Base-by-base conservation (phyloP, 30 jellyfish, hydroid and myxozoan genomes). In the Cassiopea xamachana region DNA sequence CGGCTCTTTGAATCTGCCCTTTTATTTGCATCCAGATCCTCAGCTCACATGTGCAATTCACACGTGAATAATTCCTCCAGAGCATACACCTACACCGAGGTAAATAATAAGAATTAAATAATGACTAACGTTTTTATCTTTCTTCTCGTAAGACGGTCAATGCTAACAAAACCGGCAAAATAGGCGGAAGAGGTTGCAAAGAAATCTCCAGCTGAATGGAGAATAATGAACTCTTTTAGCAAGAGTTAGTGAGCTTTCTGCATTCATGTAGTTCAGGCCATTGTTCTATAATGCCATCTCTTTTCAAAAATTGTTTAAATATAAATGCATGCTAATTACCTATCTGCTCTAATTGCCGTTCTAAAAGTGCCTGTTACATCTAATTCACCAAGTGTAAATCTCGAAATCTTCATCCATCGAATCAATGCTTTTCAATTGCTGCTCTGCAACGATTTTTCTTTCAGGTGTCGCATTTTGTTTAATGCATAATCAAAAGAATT, bases 21-120 rank as follows among this genome's bases (percentile, higher is more conserved):
- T 75, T 75, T 75, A 75, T 75, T 75, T 75, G 48, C 84, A 14
- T 75, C 69, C 84, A 75, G 44, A 75, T 16, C 69, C 61, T 75
- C 84, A 69, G 84, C 64, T 6, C 84, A 75, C 46, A 50, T 75
- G 84, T 17, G 44, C 14, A 75, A 75, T 75, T 75, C 84, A 46
- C 84, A 75, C 84, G 84, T 46, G 10, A 46, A 75, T 50, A 75
- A 75, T 62, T 62, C 74, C 74, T 62, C 74, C 19, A 4, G 7
- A 62, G 14, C 74, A 1, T 62, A 8, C 74, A 62, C 74, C 74
- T 62, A 62, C 74, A 27, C 74, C 4, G 74, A 2, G 43, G 74
- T 62, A 51, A 51, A 51, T 51, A 51, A 51, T 51, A 51, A 9
- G 64, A 2, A 51, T 51, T 17, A 62, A 62, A 62, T 62, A 62